A percentile compares a stretch with the other conserved stretches of the same genome.
These are phyloP conservation scores for Phyllostomus discolor DNA, from an alignment of 2,113 vertebrate species.

Conservation along the genomic window DNA sequence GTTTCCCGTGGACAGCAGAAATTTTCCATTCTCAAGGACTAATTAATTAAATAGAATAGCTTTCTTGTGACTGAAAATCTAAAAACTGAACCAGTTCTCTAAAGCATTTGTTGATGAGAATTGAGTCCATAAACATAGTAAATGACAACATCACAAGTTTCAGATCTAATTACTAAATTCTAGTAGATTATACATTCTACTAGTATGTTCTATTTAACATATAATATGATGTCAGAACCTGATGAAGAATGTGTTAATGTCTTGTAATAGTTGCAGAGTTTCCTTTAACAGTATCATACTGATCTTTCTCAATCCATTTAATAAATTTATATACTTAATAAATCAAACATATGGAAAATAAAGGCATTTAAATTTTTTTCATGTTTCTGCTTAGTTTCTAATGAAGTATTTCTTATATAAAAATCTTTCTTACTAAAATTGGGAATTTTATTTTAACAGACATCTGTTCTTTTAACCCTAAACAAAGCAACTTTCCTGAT, in stretches of 20 bases:
- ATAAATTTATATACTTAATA: not conserved
- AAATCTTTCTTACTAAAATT: not conserved
- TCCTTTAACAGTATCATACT: not conserved
- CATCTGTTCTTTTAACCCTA: not conserved
- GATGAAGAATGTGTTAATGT: not conserved
- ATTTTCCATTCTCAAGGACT: constrained; percentile 9
- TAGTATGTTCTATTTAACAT: not conserved
- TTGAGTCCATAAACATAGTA: not conserved
- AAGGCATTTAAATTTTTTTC: constrained; percentile 41
- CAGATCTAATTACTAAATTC: constrained; percentile 24
- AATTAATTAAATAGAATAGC: not conserved
- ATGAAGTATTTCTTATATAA: not conserved
- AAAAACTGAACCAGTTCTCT: constrained; percentile 23
- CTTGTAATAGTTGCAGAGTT: not conserved
- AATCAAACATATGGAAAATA: constrained; percentile 24
- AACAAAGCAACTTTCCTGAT: not conserved
- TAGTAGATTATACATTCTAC: not conserved
- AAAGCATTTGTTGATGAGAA: not conserved
- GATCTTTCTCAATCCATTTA: not conserved
- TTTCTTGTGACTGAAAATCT: not conserved
- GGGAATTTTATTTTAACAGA: not conserved
- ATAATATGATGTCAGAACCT: not conserved
- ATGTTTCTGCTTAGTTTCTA: not conserved
- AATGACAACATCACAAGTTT: constrained; percentile 36
- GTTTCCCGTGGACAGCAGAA: not conserved